Percentiles rank a stretch among this genome's conserved stretches.
Evolutionary conservation across 2,888 invertebrate species (phyloP).

Genomic region (Leptinotarsa peninsularis): DNA sequence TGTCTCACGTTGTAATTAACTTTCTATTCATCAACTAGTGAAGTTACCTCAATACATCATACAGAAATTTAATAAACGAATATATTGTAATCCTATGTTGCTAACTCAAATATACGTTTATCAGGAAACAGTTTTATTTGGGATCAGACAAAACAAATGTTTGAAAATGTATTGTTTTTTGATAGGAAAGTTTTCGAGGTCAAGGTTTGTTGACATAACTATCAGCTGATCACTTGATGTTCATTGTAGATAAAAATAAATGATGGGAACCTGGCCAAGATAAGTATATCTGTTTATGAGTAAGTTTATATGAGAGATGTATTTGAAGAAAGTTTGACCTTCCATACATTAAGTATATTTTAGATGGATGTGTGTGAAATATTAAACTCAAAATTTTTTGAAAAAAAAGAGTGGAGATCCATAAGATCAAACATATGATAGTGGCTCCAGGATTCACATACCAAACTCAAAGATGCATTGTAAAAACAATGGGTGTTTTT

Average conservation of each 20-base stretch:
- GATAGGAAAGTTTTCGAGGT: conserved; percentile 1
- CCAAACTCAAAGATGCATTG: no score
- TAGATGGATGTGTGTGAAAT: no score
- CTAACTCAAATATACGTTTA: neutral
- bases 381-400: neutral
- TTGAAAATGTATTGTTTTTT: neutral
- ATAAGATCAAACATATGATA: no score
- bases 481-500: no score
- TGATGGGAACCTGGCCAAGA: neutral
- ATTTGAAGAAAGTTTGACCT: neutral
- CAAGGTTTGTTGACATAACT: neutral
- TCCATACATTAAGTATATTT: neutral
- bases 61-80: no score
- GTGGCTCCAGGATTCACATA: no score
- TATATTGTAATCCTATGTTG: no score
- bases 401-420: no score
- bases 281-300: neutral
- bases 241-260: conserved; percentile 19
- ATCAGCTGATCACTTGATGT: conserved; percentile 7
- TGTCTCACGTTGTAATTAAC: no score
- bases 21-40: no score
- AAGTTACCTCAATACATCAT: no score
- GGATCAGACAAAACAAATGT: neutral
- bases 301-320: neutral
- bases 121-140: neutral